Evolutionary conservation across 2,797 vertebrate species (phyloP).

Genomic region (Furcifer pardalis): DNA sequence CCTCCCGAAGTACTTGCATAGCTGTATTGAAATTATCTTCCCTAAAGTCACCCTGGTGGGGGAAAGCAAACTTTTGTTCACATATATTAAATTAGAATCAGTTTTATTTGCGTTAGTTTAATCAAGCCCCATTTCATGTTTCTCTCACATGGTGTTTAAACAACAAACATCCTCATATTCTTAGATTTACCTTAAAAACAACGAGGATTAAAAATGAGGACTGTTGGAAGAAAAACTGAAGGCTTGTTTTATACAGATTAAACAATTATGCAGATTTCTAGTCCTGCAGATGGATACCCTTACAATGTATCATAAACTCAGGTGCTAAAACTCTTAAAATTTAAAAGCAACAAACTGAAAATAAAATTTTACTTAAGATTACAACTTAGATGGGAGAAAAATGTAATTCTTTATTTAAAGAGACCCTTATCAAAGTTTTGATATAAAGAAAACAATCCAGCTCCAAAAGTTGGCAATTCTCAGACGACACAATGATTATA

Average conservation of each 20-base stretch:
- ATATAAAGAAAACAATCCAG: neutral
- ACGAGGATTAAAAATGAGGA: neutral
- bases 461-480: neutral
- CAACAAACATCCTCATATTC: neutral
- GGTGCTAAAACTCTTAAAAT: neutral
- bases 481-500: neutral
- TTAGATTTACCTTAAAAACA: neutral
- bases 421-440: neutral
- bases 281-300: neutral
- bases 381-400: neutral
- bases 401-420: neutral
- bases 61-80: slow-evolving; percentile 34
- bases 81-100: neutral
- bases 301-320: neutral
- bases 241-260: neutral
- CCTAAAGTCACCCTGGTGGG: slow-evolving; percentile 91
- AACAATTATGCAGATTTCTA: neutral
- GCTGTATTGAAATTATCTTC: slow-evolving; percentile 99
- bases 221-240: neutral
- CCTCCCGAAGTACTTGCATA: slow-evolving; percentile 96
- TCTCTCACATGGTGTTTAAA: neutral
- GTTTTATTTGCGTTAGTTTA: neutral
- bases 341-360: neutral
- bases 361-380: neutral
- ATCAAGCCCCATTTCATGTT: neutral